phyloP scores from a whole-genome alignment of 2,113 vertebrate genomes.

The Semnornis frantzii region DNA sequence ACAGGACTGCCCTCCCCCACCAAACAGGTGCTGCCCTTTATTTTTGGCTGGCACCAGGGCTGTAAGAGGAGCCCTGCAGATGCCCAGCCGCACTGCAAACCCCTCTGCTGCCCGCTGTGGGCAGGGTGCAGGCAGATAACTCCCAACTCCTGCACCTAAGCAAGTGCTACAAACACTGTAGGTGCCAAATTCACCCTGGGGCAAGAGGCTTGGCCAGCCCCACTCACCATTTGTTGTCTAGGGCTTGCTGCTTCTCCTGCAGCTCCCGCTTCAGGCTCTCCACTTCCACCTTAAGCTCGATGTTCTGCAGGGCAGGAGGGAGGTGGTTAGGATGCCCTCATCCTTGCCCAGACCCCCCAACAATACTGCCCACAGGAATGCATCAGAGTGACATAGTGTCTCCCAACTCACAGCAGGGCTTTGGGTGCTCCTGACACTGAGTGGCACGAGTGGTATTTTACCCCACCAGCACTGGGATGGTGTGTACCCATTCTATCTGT shows the following conservation, averaged over 20 bases:
- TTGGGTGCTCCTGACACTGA: neutral
- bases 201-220: accelerated
- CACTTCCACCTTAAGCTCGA: conserved; percentile 93
- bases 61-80: neutral
- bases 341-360: neutral
- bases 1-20: neutral
- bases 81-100: neutral
- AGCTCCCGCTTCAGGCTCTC: conserved; percentile 94
- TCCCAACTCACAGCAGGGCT: neutral
- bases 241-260: conserved; percentile 86
- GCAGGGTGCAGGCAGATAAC: neutral
- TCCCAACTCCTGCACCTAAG: accelerated
- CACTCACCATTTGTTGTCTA: conserved; percentile 86
- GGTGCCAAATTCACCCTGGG: accelerated
- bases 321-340: neutral
- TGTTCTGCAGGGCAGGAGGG: conserved; percentile 79
- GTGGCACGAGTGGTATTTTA: neutral
- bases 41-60: conserved; percentile 35
- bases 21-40: conserved; percentile 69
- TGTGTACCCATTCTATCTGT: neutral
- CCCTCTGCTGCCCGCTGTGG: accelerated
- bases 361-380: accelerated
- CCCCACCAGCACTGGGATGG: neutral
- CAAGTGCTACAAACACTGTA: accelerated
- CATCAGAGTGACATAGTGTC: neutral